Base-by-base conservation (phyloP, 1,140 invertebrate species). In the Heliconius congener region DNA sequence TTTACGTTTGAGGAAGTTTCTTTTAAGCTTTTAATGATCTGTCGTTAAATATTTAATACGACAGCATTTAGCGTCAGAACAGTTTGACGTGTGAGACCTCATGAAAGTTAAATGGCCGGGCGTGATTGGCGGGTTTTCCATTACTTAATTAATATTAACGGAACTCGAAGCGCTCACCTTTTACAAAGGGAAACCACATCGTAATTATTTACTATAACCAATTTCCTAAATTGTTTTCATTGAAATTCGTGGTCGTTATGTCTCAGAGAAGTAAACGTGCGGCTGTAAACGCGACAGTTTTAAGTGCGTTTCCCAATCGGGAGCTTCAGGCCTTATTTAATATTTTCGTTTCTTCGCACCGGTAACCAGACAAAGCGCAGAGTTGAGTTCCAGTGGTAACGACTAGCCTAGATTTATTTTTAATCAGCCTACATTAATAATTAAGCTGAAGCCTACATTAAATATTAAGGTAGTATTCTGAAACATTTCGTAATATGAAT, bases 31-130 rank as follows among this genome's bases (percentile, higher is more conserved):
- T 30, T 66, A 66, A 66, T 27, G 60, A 60, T 66, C 4, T 9
- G 9, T 27, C 9, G 9, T 66, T 66, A 66, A 66, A 66, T 66
- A 27, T 66, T 66, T 66, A 66, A 30, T 30, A 66, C 9, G 11
- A 66, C 60, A 66, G 11, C 50, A 72, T 72, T 72, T 52, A 80
- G 70, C 76, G 80, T 78, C 76, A 78, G 72, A 42, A 79, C 72
- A 66, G 78, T 80, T 80, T 80, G 81, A 82, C 81, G 81, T 77
- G 78, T 57, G 75, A 82, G 75, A 72, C 75, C 27, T 60, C 71
- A 71, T 82, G 72, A 82, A 82, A 80, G 81, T 82, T 82, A 79
- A 82, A 82, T 79, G 74, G 27, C 46, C 16, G 66, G 46, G 37
- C 46, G 78, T 81, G 80, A 81, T 79, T 79, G 75, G 52, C 75